Conservation (phyloP, 2,888 invertebrate species). For the Drosophila diplacantha region DNA sequence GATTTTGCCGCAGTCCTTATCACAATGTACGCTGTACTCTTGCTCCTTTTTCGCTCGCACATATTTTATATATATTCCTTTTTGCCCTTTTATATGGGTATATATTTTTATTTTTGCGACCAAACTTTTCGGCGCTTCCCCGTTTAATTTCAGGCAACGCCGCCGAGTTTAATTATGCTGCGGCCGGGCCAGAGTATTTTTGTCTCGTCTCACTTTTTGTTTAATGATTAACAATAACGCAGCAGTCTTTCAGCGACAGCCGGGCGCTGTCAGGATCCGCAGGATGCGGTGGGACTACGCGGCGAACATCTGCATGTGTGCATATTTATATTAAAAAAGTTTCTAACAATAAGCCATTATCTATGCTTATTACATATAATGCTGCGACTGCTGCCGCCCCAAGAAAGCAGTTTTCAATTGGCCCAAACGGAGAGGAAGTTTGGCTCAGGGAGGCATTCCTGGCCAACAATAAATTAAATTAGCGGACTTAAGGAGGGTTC, state of each 20-base stretch:
- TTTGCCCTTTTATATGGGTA: constrained; percentile 3
- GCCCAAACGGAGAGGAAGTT: constrained; percentile 12
- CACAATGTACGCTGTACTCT: constrained; percentile 16
- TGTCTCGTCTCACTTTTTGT: constrained; percentile 56
- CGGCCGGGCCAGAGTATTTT: constrained; percentile 38
- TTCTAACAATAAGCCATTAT: constrained; percentile 66
- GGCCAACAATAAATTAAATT: constrained; percentile 10
- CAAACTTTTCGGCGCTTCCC: constrained; percentile 59
- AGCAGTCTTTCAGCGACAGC: constrained; percentile 36
- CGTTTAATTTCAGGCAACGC: constrained; percentile 49
- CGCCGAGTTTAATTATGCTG: constrained; percentile 53
- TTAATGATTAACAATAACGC: constrained; percentile 69
- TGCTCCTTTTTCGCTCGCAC: constrained; percentile 17
- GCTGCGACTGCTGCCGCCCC: constrained; percentile 33
- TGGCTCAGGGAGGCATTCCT: background rate
- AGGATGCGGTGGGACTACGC: constrained; percentile 21
- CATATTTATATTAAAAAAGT: constrained; percentile 70
- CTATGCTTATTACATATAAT: constrained; percentile 60
- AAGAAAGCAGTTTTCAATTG: constrained; percentile 15
- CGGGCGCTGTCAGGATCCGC: constrained; percentile 28
- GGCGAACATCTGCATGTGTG: constrained; percentile 48
- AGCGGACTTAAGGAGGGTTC: background rate
- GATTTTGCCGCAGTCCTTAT: constrained; percentile 48
- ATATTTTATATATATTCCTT: constrained; percentile 44
- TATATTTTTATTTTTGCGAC: constrained; percentile 11